Evolutionary conservation across 1,140 invertebrate genomes (phyloP).

Genomic region (Heliconius hewitsoni): DNA sequence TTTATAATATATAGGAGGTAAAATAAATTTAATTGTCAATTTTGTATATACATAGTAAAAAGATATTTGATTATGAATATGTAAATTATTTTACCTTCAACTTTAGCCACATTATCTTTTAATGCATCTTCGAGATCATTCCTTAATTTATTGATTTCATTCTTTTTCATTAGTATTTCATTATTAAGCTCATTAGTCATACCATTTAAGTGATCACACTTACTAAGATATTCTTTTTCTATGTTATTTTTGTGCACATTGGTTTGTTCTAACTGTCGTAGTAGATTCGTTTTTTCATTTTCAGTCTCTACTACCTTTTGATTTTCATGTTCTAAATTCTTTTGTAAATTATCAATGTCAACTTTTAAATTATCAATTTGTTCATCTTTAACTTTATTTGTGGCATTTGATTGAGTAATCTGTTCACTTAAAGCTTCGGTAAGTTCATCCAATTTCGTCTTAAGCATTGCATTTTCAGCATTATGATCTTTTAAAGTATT

Average conservation of each 20-base stretch:
- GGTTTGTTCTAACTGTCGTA: conserved; percentile 39
- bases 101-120: conserved; percentile 38
- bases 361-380: conserved; percentile 44
- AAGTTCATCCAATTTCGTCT: conserved; percentile 45
- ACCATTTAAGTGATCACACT: conserved; percentile 40
- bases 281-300: conserved; percentile 43
- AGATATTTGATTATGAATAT: neutral
- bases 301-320: conserved; percentile 33
- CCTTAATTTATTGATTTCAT: conserved; percentile 29
- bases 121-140: conserved; percentile 24
- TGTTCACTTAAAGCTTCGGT: conserved; percentile 47
- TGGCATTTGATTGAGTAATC: conserved; percentile 32
- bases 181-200: conserved; percentile 38
- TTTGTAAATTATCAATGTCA: conserved; percentile 39
- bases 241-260: conserved; percentile 41
- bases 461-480: conserved; percentile 41
- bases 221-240: conserved; percentile 50
- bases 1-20: too few species aligned
- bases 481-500: conserved; percentile 42
- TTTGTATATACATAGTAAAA: neutral
- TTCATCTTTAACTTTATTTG: conserved; percentile 42
- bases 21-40: too few species aligned
- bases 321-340: conserved; percentile 26
- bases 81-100: conserved; percentile 39
- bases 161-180: conserved; percentile 38